Conservation (phyloP, 2,797 vertebrate species). For the Prunella strophiata region DNA sequence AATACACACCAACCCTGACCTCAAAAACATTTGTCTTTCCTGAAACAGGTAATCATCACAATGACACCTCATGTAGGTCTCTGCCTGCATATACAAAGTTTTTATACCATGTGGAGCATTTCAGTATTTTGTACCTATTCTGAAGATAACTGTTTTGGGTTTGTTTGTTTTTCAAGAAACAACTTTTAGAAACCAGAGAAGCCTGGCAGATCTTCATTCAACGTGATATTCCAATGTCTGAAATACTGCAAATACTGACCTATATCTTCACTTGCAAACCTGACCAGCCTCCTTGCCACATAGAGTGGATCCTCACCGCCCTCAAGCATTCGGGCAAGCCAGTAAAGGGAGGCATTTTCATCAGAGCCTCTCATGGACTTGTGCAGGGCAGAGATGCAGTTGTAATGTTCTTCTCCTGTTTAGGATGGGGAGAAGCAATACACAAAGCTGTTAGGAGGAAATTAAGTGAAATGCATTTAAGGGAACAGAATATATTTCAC, state of each 20-base stretch:
- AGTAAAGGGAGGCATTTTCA: slow-evolving; percentile 93
- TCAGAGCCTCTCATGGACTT: slow-evolving; percentile 97
- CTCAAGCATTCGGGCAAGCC: slow-evolving; percentile 97
- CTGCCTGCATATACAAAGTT: background rate
- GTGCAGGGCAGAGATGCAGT: slow-evolving; percentile 95
- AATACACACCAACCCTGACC: background rate
- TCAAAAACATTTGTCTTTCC: background rate
- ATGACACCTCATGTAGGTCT: background rate
- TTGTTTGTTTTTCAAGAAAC: background rate
- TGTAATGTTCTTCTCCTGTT: slow-evolving; percentile 90
- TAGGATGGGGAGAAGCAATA: background rate
- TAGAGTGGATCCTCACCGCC: slow-evolving; percentile 95
- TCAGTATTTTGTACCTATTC: background rate
- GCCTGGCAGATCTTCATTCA: background rate
- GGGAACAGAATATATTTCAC: background rate
- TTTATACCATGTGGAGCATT: background rate
- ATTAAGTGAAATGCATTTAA: background rate
- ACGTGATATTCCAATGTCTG: background rate
- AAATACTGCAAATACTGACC: slow-evolving; percentile 77
- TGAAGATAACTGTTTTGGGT: background rate
- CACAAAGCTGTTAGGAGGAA: background rate
- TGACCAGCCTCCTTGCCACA: slow-evolving; percentile 91
- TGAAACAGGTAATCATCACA: background rate
- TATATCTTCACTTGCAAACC: slow-evolving; percentile 96
- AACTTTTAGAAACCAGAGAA: background rate